Conservation (phyloP, 2,113 vertebrate genomes). For the Scomber colias region DNA sequence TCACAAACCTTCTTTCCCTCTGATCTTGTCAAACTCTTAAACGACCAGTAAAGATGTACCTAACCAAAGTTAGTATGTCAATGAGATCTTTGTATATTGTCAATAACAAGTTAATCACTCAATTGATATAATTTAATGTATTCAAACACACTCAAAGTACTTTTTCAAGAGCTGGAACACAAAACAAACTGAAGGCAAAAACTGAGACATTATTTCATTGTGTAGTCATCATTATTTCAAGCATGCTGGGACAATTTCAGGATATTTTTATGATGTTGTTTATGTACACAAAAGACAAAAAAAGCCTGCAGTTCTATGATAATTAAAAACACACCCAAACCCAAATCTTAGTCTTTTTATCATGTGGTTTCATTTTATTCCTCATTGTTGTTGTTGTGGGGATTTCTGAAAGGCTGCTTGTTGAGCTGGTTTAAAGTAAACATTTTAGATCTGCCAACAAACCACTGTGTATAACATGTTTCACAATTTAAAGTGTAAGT, state of each 20-base stretch:
- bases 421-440: no score
- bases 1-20: not conserved
- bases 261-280: not conserved
- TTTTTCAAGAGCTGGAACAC: no score
- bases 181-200: no score
- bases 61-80: not conserved
- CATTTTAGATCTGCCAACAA: not conserved
- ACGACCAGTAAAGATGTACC: not conserved
- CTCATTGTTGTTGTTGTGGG: no score
- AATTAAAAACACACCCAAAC: not conserved
- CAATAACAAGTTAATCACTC: no score
- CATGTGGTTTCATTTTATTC: no score
- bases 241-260: not conserved
- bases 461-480: not conserved
- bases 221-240: not conserved
- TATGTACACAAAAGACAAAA: not conserved
- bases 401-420: no score
- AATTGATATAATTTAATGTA: not conserved
- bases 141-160: no score
- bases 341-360: not conserved
- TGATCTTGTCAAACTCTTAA: conserved; percentile 8
- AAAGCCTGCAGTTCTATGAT: not conserved
- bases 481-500: not conserved
- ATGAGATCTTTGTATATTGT: not conserved
- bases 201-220: no score